Evolutionary conservation across 2,113 vertebrate species (phyloP).

Genomic region (Hypomesus transpacificus): DNA sequence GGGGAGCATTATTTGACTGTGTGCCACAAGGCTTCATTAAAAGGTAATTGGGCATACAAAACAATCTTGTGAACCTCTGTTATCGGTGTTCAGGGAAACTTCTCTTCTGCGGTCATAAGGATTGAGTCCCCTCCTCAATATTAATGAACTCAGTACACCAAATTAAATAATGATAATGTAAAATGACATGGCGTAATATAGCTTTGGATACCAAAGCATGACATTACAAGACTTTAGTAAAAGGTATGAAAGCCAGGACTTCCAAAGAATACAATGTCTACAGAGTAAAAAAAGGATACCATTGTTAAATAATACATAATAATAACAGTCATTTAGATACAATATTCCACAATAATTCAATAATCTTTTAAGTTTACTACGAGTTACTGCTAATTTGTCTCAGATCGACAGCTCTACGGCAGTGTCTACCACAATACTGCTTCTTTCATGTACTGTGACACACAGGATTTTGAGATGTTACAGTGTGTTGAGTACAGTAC

Average conservation of each 20-base stretch:
- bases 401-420: no score
- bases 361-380: background rate
- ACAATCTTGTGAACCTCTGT: slow-evolving; percentile 73
- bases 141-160: background rate
- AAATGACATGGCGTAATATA: no score
- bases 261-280: background rate
- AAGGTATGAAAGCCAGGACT: background rate
- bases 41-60: slow-evolving; percentile 77
- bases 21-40: slow-evolving; percentile 77
- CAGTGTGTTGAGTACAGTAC: background rate
- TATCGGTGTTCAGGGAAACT: slow-evolving; percentile 69
- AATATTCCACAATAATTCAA: background rate
- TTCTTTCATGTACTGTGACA: no score
- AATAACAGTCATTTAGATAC: background rate
- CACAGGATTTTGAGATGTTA: no score
- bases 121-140: slow-evolving; percentile 42
- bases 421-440: no score
- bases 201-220: background rate
- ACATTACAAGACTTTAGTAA: background rate
- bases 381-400: background rate
- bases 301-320: no score
- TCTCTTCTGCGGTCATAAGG: slow-evolving; percentile 53
- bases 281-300: no score
- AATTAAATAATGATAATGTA: background rate
- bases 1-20: slow-evolving; percentile 67